A percentile compares a stretch with the other conserved stretches of the same genome.
These are phyloP conservation scores for Hemitrygon akajei DNA, from an alignment of 2,797 vertebrate genomes.

Conservation along the genomic window DNA sequence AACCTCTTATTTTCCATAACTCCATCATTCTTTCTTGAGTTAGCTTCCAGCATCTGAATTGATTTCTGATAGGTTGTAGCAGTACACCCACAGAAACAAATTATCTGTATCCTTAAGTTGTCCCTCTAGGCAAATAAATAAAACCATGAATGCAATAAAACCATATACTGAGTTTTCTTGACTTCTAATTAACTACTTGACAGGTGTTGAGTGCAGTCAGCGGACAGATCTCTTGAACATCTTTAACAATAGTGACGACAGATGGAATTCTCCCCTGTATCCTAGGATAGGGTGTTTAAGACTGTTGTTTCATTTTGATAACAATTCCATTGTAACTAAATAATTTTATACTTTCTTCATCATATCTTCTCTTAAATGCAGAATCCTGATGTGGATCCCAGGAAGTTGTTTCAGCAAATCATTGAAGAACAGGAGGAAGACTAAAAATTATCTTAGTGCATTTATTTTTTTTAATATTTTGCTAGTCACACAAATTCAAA, in stretches of 20 bases:
- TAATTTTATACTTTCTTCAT: constrained; percentile 17
- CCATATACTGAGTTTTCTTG: too few relatives aligned
- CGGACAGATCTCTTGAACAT: too few relatives aligned
- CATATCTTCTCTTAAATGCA: not conserved
- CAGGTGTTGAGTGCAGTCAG: too few relatives aligned
- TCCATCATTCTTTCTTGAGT: too few relatives aligned
- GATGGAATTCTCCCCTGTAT: too few relatives aligned
- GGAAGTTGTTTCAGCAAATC: not conserved
- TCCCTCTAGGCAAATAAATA: not conserved
- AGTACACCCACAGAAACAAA: not conserved
- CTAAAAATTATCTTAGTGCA: not conserved
- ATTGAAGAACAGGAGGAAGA: not conserved
- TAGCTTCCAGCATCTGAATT: not conserved
- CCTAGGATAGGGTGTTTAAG: not conserved
- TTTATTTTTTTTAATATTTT: constrained; percentile 12
- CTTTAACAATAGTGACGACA: too few relatives aligned
- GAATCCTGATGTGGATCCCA: constrained; percentile 21
- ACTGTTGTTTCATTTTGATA: not conserved
- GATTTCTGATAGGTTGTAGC: not conserved
- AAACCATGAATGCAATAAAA: not conserved
- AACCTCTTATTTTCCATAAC: too few relatives aligned
- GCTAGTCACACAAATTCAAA: constrained; percentile 5
- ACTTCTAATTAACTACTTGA: too few relatives aligned
- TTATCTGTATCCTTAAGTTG: not conserved
- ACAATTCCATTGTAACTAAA: not conserved